These are phyloP conservation scores for Stenoptilia bipunctidactyla DNA, from an alignment of 2,888 invertebrate genomes.

Conservation along the genomic window DNA sequence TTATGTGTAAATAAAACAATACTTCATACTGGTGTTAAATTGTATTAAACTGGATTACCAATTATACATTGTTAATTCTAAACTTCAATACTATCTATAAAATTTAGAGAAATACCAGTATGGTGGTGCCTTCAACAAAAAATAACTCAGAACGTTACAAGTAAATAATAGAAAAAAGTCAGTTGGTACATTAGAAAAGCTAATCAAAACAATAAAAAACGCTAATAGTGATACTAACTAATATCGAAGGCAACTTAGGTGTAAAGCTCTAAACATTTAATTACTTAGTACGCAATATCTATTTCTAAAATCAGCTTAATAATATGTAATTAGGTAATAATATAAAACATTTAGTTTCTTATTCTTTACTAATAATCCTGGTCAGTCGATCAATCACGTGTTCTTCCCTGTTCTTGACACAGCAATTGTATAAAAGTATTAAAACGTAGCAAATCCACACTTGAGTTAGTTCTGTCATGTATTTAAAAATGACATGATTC, in stretches of 20 bases:
- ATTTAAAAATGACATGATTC: too few species aligned
- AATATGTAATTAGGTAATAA: conserved; percentile 25
- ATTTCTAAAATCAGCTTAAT: conserved; percentile 38
- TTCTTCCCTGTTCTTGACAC: conserved; percentile 43
- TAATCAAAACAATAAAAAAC: conserved; percentile 17
- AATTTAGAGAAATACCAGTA: neutral
- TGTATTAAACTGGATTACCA: conserved; percentile 50
- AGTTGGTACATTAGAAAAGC: conserved; percentile 7
- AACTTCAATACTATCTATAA: neutral
- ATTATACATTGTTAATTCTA: conserved; percentile 25
- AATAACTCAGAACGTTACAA: conserved; percentile 1
- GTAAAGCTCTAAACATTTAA: conserved; percentile 35
- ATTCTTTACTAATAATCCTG: conserved; percentile 36
- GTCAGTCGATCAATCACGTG: conserved; percentile 58
- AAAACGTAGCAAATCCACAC: conserved; percentile 11
- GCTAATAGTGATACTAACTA: conserved; percentile 29
- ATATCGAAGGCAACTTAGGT: neutral
- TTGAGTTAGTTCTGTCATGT: too few species aligned
- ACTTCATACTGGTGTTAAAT: conserved; percentile 37
- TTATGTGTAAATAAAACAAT: conserved; percentile 30
- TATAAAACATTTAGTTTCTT: conserved; percentile 42
- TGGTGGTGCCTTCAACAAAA: conserved; percentile 3
- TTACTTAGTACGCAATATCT: conserved; percentile 47
- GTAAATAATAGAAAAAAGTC: conserved; percentile 18
- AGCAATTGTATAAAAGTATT: conserved; percentile 27